phyloP scores from a whole-genome alignment of 1,140 invertebrate species.

The Gryllus bimaculatus region DNA sequence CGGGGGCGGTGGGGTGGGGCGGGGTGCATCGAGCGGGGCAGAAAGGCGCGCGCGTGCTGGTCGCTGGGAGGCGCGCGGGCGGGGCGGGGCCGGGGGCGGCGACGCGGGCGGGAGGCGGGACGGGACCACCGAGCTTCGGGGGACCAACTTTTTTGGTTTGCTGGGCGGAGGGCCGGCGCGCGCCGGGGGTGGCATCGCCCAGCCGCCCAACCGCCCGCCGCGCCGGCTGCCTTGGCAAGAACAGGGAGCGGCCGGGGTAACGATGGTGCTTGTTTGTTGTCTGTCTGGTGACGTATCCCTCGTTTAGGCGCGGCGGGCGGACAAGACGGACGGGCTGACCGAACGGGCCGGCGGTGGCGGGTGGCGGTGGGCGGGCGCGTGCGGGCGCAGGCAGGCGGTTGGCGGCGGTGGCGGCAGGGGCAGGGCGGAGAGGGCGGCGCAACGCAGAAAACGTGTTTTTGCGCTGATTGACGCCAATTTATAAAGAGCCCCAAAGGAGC shows the following conservation, averaged over 20 bases:
- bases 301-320: background rate
- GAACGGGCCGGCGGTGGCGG: too few relatives aligned
- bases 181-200: background rate
- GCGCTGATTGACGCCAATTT: background rate
- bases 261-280: background rate
- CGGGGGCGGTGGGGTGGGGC: too few relatives aligned
- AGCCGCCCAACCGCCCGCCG: too few relatives aligned
- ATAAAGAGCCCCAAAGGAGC: background rate
- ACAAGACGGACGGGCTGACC: background rate
- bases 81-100: too few relatives aligned
- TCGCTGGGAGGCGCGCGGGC: too few relatives aligned
- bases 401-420: too few relatives aligned
- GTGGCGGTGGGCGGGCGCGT: too few relatives aligned
- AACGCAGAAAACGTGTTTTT: background rate
- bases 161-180: too few relatives aligned
- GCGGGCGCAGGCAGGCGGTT: too few relatives aligned
- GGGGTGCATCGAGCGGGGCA: background rate
- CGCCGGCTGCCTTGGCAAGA: background rate
- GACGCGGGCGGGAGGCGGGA: too few relatives aligned
- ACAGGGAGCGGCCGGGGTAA: background rate
- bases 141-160: background rate
- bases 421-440: background rate
- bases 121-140: background rate
- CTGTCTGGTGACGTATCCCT: slow-evolving; percentile 2
- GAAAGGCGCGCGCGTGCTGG: background rate